A percentile compares a stretch with the other conserved stretches of the same genome.
These are phyloP conservation scores for Theocolax elegans DNA, from an alignment of 1,140 invertebrate species.

Conservation along the genomic window DNA sequence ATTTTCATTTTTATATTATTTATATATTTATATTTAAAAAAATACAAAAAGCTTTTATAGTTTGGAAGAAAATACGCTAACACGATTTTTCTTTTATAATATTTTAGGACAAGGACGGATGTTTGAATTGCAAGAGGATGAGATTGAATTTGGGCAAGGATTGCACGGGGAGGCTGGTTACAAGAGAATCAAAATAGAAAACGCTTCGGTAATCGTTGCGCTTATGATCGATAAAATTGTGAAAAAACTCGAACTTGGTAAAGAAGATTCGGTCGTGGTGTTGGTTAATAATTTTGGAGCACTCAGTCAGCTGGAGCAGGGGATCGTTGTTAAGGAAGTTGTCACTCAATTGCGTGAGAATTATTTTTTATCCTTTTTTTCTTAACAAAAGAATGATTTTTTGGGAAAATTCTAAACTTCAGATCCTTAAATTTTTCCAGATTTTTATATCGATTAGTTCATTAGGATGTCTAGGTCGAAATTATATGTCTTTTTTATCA, in stretches of 20 bases:
- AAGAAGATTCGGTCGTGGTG: slow-evolving; percentile 72
- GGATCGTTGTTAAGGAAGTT: slow-evolving; percentile 78
- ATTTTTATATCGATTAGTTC: too few species aligned
- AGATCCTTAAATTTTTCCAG: too few species aligned
- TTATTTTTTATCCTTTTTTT: not conserved
- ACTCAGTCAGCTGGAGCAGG: slow-evolving; percentile 81
- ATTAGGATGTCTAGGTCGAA: too few species aligned
- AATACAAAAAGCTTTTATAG: too few species aligned
- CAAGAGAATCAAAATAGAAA: slow-evolving; percentile 72
- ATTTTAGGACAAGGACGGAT: slow-evolving; percentile 69
- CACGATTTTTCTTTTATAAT: slow-evolving; percentile 6
- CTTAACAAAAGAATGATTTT: not conserved
- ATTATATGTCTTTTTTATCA: too few species aligned
- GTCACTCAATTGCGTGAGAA: slow-evolving; percentile 72
- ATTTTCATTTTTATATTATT: too few species aligned
- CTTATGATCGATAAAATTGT: slow-evolving; percentile 67
- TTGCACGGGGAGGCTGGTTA: slow-evolving; percentile 90
- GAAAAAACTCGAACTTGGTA: slow-evolving; percentile 66
- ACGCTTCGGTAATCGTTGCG: slow-evolving; percentile 64
- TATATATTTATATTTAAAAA: too few species aligned
- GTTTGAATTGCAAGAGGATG: slow-evolving; percentile 75
- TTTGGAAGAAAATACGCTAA: too few species aligned
- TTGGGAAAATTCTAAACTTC: too few species aligned
- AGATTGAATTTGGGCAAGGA: slow-evolving; percentile 86
- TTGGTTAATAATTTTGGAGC: slow-evolving; percentile 87